phyloP scores from a whole-genome alignment of 1,140 invertebrate species.

The Elymnias hypermnestra region DNA sequence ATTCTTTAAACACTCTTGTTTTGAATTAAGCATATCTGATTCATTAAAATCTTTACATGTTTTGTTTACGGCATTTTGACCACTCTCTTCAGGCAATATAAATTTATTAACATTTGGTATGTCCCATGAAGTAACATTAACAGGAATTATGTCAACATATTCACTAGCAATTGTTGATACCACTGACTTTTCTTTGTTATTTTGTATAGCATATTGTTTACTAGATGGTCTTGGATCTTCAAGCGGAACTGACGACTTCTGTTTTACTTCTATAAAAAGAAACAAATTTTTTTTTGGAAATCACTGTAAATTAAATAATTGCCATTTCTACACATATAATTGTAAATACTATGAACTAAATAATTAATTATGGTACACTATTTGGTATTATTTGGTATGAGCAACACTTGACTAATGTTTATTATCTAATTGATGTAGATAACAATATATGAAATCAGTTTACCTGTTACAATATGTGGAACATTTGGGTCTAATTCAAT shows the following conservation, averaged over 20 bases:
- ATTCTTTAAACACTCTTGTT: slow-evolving; percentile 11
- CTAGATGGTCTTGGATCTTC: slow-evolving; percentile 51
- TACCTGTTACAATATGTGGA: slow-evolving; percentile 42
- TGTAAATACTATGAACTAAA: no score
- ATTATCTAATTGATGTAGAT: no score
- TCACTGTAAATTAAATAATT: no score
- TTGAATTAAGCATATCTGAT: no score
- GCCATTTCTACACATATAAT: no score
- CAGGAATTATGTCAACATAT: slow-evolving; percentile 34
- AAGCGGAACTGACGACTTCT: slow-evolving; percentile 27
- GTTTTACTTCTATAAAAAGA: slow-evolving; percentile 47
- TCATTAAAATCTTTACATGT: slow-evolving; percentile 38
- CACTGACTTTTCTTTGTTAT: slow-evolving; percentile 23
- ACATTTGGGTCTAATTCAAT: no score
- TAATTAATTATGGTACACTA: no score
- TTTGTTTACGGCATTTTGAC: slow-evolving; percentile 28
- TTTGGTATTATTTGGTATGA: no score
- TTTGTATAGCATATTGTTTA: slow-evolving; percentile 42
- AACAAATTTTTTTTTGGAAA: no score
- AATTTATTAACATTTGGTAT: slow-evolving; percentile 19
- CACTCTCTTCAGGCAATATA: slow-evolving; percentile 3
- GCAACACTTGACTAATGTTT: no score
- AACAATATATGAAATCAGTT: background rate
- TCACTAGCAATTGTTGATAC: slow-evolving; percentile 30
- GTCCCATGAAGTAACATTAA: slow-evolving; percentile 36